Percentiles rank a stretch among this genome's conserved stretches.
Evolutionary conservation across 2,888 invertebrate species (phyloP).

Genomic region (Acrocera orbiculus): DNA sequence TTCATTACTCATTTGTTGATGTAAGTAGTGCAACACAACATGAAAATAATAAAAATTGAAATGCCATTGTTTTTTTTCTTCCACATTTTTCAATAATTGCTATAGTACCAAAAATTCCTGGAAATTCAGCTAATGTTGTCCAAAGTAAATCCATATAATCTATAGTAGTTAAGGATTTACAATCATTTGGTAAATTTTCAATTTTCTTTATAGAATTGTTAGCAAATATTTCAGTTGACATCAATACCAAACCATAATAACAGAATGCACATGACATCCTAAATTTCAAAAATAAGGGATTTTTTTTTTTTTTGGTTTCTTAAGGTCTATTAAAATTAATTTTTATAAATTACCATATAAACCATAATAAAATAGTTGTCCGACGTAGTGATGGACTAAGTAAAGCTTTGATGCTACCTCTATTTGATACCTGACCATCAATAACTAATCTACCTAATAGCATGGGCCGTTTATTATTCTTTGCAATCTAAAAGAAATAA

Average conservation of each 20-base stretch:
- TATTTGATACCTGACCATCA: conserved; percentile 39
- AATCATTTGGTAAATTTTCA: conserved; percentile 43
- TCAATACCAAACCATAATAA: conserved; percentile 84
- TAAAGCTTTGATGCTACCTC: conserved; percentile 52
- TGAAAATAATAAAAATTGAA: conserved; percentile 77
- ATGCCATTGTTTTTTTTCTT: conserved; percentile 79
- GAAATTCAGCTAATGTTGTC: conserved; percentile 90
- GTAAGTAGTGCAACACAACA: conserved; percentile 56
- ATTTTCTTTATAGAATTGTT: conserved; percentile 21
- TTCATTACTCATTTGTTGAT: conserved; percentile 49
- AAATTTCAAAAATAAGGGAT: conserved; percentile 9
- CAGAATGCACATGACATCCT: conserved; percentile 90
- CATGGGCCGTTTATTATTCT: conserved; percentile 79
- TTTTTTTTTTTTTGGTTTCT: neutral
- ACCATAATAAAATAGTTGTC: conserved; percentile 78
- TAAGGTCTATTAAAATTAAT: too few relatives aligned
- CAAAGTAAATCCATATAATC: conserved; percentile 86
- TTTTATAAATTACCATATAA: conserved; percentile 67
- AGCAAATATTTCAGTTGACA: conserved; percentile 78
- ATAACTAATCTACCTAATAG: conserved; percentile 67
- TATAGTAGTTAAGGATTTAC: conserved; percentile 54
- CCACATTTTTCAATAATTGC: conserved; percentile 80
- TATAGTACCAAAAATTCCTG: conserved; percentile 77
- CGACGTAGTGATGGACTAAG: conserved; percentile 61
- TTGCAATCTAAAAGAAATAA: conserved; percentile 42